Conservation (phyloP, 2,888 invertebrate genomes). For the Scaptomyza cyrtandrae region DNA sequence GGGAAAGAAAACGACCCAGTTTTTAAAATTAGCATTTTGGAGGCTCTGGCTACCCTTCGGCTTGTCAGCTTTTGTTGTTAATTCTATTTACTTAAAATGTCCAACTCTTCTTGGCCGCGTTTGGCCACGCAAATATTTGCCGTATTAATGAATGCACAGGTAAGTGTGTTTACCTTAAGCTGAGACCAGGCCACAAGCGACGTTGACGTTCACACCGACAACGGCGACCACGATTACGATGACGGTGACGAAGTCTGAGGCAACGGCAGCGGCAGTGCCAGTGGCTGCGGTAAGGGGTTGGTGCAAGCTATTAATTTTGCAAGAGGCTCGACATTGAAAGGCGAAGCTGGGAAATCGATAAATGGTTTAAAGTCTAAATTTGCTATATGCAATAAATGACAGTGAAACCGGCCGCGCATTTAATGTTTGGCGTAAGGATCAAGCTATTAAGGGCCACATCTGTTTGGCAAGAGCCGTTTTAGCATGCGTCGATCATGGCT, state of each 20-base stretch:
- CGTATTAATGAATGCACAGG: constrained; percentile 77
- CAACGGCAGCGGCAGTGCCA: constrained; percentile 8
- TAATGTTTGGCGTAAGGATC: neutral
- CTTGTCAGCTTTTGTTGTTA: constrained; percentile 75
- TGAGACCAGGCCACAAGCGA: constrained; percentile 41
- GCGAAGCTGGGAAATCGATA: constrained; percentile 64
- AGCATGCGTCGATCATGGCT: neutral
- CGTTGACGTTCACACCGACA: constrained; percentile 7
- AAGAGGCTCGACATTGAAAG: constrained; percentile 52
- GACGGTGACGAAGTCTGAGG: constrained; percentile 5
- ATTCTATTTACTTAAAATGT: constrained; percentile 74
- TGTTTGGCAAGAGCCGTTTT: neutral
- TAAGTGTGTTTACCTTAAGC: constrained; percentile 74
- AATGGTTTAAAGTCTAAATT: constrained; percentile 26
- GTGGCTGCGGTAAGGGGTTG: constrained; percentile 25
- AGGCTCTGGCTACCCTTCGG: constrained; percentile 22
- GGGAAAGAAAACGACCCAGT: constrained; percentile 12
- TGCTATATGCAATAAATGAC: neutral
- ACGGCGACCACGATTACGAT: neutral
- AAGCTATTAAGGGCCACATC: constrained; percentile 1
- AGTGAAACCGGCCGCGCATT: neutral
- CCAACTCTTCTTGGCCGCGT: constrained; percentile 59
- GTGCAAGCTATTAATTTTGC: constrained; percentile 53
- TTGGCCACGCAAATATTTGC: constrained; percentile 71
- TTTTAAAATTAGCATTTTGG: constrained; percentile 35